Conservation (phyloP, 1,140 invertebrate species). For the Aleiodes sp. region DNA sequence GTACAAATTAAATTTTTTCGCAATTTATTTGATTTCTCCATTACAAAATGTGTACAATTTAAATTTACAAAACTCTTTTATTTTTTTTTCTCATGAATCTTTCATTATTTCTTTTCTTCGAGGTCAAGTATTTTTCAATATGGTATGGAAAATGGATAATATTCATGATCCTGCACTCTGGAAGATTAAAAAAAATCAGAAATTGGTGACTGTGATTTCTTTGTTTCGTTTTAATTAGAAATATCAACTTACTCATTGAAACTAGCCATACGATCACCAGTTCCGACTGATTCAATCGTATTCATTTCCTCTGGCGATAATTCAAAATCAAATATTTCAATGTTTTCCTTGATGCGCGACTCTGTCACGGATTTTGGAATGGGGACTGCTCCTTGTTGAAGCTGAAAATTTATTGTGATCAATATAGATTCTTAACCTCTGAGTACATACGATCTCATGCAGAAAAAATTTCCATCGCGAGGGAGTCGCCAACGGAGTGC, state of each 20-base stretch:
- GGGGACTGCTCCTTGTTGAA: conserved; percentile 48
- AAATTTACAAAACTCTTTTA: too few species aligned
- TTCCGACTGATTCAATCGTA: conserved; percentile 41
- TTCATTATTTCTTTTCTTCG: too few species aligned
- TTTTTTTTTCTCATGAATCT: too few species aligned
- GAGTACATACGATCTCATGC: too few species aligned
- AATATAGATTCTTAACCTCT: too few species aligned
- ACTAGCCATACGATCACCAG: conserved; percentile 43
- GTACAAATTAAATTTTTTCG: background rate
- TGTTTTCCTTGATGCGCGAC: conserved; percentile 74
- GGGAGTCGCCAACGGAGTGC: too few species aligned
- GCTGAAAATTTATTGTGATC: background rate
- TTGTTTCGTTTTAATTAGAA: too few species aligned
- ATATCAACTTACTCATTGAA: conserved; percentile 42
- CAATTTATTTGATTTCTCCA: too few species aligned
- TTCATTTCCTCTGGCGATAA: conserved; percentile 72
- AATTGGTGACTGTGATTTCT: background rate
- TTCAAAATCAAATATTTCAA: conserved; percentile 76
- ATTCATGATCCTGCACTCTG: conserved; percentile 45
- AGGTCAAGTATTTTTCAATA: conserved; percentile 15
- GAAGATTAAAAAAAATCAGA: conserved; percentile 31
- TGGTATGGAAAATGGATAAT: conserved; percentile 51
- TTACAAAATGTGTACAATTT: too few species aligned
- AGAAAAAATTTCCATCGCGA: too few species aligned
- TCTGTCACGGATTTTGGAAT: conserved; percentile 81